A percentile compares a stretch with the other conserved stretches of the same genome.
Conservation (phyloP, 2,888 invertebrate species). For the Drosophila lacicola region DNA sequence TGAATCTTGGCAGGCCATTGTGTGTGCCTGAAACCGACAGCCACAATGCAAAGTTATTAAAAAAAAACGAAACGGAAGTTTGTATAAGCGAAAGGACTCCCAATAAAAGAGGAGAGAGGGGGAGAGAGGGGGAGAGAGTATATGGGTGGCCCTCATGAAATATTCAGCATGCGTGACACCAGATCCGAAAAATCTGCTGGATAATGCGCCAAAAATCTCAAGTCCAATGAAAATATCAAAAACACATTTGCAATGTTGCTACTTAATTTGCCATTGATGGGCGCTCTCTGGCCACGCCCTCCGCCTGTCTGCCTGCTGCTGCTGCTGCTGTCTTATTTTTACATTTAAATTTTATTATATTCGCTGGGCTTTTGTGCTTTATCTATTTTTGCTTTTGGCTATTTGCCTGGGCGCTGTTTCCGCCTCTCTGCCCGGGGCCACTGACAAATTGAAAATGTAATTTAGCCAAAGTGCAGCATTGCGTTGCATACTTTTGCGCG, state of each 20-base stretch:
- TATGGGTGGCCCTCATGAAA: slow-evolving; percentile 55
- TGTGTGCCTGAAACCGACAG: slow-evolving; percentile 61
- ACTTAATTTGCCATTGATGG: slow-evolving; percentile 58
- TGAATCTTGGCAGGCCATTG: slow-evolving; percentile 44
- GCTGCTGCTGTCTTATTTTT: slow-evolving; percentile 16
- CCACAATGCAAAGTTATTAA: slow-evolving; percentile 72
- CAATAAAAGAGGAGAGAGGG: background rate
- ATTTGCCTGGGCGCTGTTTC: slow-evolving; percentile 48
- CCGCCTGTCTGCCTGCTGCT: background rate
- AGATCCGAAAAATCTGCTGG: slow-evolving; percentile 49
- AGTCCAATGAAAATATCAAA: slow-evolving; percentile 68
- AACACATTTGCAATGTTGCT: slow-evolving; percentile 60
- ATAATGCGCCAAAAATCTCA: slow-evolving; percentile 54
- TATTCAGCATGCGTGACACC: slow-evolving; percentile 62
- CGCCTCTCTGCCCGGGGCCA: slow-evolving; percentile 36
- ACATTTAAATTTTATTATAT: slow-evolving; percentile 31
- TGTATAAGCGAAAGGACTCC: slow-evolving; percentile 35
- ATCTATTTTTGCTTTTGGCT: slow-evolving; percentile 15
- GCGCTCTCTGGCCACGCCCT: slow-evolving; percentile 26
- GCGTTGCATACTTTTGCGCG: slow-evolving; percentile 59
- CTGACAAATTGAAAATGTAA: slow-evolving; percentile 79
- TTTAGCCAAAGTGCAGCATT: slow-evolving; percentile 74
- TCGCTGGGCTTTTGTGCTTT: slow-evolving; percentile 7
- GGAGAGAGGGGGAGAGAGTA: background rate
- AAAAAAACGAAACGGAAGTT: slow-evolving; percentile 51